Conservation (phyloP, 2,888 invertebrate genomes). For the Clostera curtula region DNA sequence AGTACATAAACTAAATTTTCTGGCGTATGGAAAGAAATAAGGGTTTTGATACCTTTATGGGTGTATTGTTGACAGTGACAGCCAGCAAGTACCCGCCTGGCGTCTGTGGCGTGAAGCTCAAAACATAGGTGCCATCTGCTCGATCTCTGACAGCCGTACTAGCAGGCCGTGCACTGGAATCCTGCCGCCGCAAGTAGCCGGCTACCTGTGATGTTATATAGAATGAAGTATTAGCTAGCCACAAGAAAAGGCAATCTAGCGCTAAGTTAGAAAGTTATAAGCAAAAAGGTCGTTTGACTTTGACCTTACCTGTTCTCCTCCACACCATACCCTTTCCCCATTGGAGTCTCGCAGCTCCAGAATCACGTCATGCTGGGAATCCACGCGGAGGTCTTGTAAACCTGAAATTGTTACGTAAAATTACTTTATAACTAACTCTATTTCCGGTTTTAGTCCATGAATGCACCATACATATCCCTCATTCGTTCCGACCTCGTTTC, state of each 20-base stretch:
- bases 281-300: too few species aligned
- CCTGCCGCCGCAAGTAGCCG: slow-evolving; percentile 64
- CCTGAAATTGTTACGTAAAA: slow-evolving; percentile 33
- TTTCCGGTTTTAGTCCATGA: too few species aligned
- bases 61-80: slow-evolving; percentile 77
- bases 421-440: too few species aligned
- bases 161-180: slow-evolving; percentile 53
- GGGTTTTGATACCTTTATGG: slow-evolving; percentile 77
- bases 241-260: too few species aligned
- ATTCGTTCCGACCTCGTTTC: too few species aligned
- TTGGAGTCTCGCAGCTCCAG: slow-evolving; percentile 78
- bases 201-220: slow-evolving; percentile 44
- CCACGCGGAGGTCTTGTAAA: slow-evolving; percentile 76
- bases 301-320: slow-evolving; percentile 73
- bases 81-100: slow-evolving; percentile 78
- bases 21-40: too few species aligned
- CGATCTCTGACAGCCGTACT: slow-evolving; percentile 74
- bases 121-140: slow-evolving; percentile 78
- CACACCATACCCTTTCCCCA: slow-evolving; percentile 78
- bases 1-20: too few species aligned
- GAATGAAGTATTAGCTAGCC: background rate
- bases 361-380: slow-evolving; percentile 75
- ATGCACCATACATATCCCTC: too few species aligned
- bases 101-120: slow-evolving; percentile 77
- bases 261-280: too few species aligned